These are phyloP conservation scores for Panthera leo DNA, from an alignment of 2,113 vertebrate species.

Conservation along the genomic window DNA sequence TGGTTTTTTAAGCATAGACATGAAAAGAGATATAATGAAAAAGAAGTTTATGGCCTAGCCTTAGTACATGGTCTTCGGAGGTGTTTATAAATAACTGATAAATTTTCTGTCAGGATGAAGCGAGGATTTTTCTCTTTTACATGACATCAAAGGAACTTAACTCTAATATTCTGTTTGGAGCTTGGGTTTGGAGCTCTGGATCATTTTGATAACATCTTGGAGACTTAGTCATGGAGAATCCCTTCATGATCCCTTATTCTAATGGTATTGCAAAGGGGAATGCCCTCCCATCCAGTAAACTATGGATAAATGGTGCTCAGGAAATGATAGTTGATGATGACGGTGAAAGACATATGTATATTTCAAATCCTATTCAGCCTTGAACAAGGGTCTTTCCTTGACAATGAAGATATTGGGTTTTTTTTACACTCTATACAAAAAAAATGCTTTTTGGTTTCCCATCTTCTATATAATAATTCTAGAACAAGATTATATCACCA, in stretches of 20 bases:
- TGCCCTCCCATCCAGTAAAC: background rate
- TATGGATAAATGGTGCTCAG: background rate
- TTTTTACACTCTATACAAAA: background rate
- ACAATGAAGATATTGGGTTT: background rate
- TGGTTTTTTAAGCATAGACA: background rate
- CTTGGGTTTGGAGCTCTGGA: background rate
- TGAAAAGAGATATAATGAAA: background rate
- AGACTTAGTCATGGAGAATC: background rate
- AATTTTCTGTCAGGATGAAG: background rate
- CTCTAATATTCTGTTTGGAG: background rate
- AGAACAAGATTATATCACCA: background rate
- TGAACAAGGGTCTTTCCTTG: background rate
- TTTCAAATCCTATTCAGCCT: slow-evolving; percentile 17
- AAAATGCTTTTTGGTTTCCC: background rate
- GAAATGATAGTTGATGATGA: background rate
- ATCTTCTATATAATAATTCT: slow-evolving; percentile 24
- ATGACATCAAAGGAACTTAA: background rate
- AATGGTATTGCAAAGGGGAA: background rate
- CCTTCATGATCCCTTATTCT: background rate
- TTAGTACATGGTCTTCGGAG: background rate
- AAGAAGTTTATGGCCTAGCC: background rate
- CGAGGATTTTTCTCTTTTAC: background rate
- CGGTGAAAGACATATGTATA: background rate
- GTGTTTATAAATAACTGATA: background rate
- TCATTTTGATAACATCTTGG: background rate